Conservation (phyloP, 1,140 invertebrate genomes). For the Ooceraea biroi region DNA sequence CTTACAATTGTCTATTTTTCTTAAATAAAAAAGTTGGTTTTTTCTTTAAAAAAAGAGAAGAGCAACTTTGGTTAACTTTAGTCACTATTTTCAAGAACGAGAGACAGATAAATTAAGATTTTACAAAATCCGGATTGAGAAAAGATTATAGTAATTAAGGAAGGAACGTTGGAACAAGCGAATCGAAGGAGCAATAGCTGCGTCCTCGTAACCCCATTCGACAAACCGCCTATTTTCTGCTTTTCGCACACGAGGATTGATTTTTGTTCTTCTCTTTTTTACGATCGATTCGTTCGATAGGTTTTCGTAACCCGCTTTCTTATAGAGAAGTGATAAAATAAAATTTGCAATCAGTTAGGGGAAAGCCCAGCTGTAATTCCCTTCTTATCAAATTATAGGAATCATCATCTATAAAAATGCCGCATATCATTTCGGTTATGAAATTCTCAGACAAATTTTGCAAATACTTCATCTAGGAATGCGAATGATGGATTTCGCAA, state of each 20-base stretch:
- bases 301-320: background rate
- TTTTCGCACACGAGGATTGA: constrained; percentile 19
- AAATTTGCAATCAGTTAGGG: background rate
- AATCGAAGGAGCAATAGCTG: constrained; percentile 7
- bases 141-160: constrained; percentile 24
- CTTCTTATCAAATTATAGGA: constrained; percentile 1
- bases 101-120: background rate
- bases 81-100: background rate
- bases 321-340: background rate
- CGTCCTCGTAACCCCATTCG: constrained; percentile 25
- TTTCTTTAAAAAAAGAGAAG: background rate
- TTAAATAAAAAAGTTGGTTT: too few species aligned
- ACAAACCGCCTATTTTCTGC: constrained; percentile 40
- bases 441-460: background rate
- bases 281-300: background rate
- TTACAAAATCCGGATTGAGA: background rate
- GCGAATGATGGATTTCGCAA: background rate
- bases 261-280: constrained; percentile 8
- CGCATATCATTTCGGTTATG: background rate
- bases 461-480: background rate
- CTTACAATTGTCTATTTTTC: background rate
- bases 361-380: background rate
- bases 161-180: background rate
- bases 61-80: background rate
- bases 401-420: constrained; percentile 16